These are phyloP conservation scores for Serilophus lunatus DNA, from an alignment of 2,113 vertebrate genomes.

Conservation along the genomic window DNA sequence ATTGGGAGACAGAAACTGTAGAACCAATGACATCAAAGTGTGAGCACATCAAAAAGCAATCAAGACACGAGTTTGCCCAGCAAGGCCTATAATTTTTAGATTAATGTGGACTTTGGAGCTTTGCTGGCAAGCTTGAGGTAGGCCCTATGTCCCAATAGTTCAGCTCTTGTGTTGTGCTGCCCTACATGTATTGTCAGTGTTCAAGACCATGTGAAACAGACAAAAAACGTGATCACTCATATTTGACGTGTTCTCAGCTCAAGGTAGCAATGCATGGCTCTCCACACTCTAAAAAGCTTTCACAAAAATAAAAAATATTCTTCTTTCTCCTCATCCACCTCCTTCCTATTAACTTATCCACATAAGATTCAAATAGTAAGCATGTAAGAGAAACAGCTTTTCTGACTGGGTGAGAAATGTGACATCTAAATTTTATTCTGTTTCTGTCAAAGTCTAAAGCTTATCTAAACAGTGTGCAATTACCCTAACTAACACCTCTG, in stretches of 20 bases:
- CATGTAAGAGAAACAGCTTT: background rate
- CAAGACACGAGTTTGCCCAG: background rate
- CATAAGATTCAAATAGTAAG: background rate
- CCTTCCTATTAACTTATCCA: background rate
- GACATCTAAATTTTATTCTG: background rate
- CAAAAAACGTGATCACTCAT: background rate
- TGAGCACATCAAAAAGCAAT: background rate
- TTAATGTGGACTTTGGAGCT: background rate
- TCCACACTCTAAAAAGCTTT: background rate
- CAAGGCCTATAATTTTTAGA: background rate
- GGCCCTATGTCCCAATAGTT: background rate
- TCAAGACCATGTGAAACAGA: background rate
- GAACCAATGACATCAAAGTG: background rate
- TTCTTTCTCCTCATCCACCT: background rate
- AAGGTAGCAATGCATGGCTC: background rate
- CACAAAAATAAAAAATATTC: background rate
- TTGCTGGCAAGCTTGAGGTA: background rate
- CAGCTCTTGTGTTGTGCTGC: background rate
- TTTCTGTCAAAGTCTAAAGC: background rate
- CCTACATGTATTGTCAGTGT: background rate
- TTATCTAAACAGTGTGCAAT: slow-evolving; percentile 10
- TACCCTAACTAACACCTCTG: background rate
- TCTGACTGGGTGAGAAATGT: background rate
- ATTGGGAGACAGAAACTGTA: background rate
- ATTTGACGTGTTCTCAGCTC: background rate